Evolutionary conservation across 1,140 invertebrate species (phyloP).

Genomic region (Galleria mellonella): DNA sequence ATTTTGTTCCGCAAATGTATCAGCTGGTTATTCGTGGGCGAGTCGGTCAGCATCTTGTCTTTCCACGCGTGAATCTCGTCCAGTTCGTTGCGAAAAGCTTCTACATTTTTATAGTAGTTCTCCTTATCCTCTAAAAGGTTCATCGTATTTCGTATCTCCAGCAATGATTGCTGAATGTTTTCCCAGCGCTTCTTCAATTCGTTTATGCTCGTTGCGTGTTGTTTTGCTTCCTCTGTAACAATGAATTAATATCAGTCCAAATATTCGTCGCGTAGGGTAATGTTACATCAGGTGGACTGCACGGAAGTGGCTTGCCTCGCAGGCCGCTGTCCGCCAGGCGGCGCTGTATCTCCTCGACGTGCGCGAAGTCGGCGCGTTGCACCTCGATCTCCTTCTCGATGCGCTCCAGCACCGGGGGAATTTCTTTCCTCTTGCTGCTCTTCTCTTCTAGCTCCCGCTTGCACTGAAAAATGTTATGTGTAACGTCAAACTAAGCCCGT

Average conservation of each 20-base stretch:
- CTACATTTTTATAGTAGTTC: slow-evolving; percentile 39
- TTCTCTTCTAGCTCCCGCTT: slow-evolving; percentile 10
- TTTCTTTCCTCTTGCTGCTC: background rate
- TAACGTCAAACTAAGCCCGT: too few relatives aligned
- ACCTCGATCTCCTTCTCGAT: slow-evolving; percentile 17
- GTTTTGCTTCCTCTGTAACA: slow-evolving; percentile 48
- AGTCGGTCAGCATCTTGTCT: slow-evolving; percentile 40
- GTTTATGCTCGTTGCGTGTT: slow-evolving; percentile 43
- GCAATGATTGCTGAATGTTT: slow-evolving; percentile 35
- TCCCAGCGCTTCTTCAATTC: slow-evolving; percentile 46
- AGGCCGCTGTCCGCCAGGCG: slow-evolving; percentile 28
- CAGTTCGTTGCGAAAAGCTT: slow-evolving; percentile 35
- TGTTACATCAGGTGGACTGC: too few relatives aligned
- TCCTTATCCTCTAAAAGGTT: slow-evolving; percentile 55
- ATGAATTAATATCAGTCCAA: too few relatives aligned
- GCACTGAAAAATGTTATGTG: background rate
- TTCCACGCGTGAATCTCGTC: slow-evolving; percentile 46
- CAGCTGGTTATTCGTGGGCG: slow-evolving; percentile 42
- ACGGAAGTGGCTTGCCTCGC: slow-evolving; percentile 24
- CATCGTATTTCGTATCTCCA: slow-evolving; percentile 46
- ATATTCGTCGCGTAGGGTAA: too few relatives aligned
- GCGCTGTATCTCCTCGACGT: slow-evolving; percentile 47
- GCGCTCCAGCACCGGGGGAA: slow-evolving; percentile 17
- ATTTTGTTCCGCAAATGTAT: slow-evolving; percentile 57
- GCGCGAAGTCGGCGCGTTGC: slow-evolving; percentile 34